Evolutionary conservation across 2,888 invertebrate species (phyloP).

Genomic region (Sesia bembeciformis): DNA sequence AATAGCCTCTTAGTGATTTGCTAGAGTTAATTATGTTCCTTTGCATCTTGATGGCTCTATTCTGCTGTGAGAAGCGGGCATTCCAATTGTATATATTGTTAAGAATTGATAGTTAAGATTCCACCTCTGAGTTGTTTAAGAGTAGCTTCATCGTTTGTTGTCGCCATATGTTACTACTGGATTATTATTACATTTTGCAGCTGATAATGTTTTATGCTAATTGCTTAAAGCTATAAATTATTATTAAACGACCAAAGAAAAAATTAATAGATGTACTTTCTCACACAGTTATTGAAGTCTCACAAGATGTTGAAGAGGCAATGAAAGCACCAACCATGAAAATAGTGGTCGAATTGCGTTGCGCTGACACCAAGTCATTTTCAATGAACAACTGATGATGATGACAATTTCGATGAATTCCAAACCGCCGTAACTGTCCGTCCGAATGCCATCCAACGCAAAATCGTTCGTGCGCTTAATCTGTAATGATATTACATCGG

Average conservation of each 20-base stretch:
- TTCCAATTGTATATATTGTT: not conserved
- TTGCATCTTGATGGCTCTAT: constrained; percentile 1
- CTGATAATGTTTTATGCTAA: too few species aligned
- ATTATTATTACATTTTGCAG: too few species aligned
- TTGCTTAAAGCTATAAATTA: too few species aligned
- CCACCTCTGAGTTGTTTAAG: not conserved
- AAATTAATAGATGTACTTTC: too few species aligned
- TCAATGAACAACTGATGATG: not conserved
- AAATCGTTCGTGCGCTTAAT: constrained; percentile 12
- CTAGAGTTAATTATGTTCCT: constrained; percentile 8
- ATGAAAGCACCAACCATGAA: too few species aligned
- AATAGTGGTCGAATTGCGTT: too few species aligned
- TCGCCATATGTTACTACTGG: not conserved
- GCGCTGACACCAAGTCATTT: too few species aligned
- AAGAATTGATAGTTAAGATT: not conserved
- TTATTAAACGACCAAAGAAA: too few species aligned
- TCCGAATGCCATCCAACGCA: constrained; percentile 1
- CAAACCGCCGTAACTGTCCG: not conserved
- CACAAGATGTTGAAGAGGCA: too few species aligned
- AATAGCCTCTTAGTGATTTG: constrained; percentile 22
- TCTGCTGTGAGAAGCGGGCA: constrained; percentile 4
- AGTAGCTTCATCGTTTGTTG: not conserved
- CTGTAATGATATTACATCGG: constrained; percentile 7
- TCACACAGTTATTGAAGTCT: too few species aligned
- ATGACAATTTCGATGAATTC: not conserved